Conservation (phyloP, 2,888 invertebrate genomes). For the Sphaerolaimus hirsutus region DNA sequence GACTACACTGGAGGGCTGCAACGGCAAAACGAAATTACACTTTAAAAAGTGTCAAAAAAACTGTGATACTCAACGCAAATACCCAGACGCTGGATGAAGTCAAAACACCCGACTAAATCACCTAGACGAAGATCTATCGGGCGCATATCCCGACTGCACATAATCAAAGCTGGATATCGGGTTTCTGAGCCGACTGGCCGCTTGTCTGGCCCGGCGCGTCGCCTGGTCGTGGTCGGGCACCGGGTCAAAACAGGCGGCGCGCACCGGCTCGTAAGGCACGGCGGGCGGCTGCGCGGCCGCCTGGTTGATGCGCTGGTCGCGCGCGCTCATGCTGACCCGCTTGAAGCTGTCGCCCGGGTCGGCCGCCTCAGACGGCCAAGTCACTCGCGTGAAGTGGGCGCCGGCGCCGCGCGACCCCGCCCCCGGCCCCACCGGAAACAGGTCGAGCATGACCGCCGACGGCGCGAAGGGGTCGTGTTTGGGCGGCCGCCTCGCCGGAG, state of each 20-base stretch:
- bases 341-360: neutral
- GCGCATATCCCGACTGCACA: too few species aligned
- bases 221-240: neutral
- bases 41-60: too few species aligned
- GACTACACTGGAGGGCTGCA: too few species aligned
- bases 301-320: neutral
- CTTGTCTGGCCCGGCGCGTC: neutral
- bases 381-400: neutral
- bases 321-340: neutral
- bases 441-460: neutral
- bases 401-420: too few species aligned
- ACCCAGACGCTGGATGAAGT: too few species aligned
- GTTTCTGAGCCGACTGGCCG: neutral
- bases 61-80: too few species aligned
- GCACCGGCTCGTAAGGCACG: neutral
- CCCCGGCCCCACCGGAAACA: neutral
- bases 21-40: too few species aligned
- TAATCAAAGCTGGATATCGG: too few species aligned
- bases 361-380: neutral
- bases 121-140: too few species aligned
- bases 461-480: neutral
- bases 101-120: too few species aligned
- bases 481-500: neutral
- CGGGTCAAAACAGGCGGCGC: neutral
- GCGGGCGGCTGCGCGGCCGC: neutral